A percentile compares a stretch with the other conserved stretches of the same genome.
Conservation (phyloP, 2,888 invertebrate genomes). For the Drosophila mettleri region DNA sequence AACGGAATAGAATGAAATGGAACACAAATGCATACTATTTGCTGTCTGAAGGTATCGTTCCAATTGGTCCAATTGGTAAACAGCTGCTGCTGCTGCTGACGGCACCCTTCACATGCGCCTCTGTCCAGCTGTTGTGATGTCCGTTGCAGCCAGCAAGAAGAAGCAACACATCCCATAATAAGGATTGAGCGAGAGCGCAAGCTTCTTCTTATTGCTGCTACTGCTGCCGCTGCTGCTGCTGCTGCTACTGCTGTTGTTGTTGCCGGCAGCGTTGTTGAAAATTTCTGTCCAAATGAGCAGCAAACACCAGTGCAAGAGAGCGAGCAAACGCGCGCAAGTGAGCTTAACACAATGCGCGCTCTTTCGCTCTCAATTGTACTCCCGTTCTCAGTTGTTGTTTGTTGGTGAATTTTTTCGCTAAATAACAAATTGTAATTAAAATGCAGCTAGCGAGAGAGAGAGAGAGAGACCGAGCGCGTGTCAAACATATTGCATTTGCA, state of each 20-base stretch:
- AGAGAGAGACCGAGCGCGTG: slow-evolving; percentile 4
- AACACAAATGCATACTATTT: background rate
- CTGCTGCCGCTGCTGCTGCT: slow-evolving; percentile 31
- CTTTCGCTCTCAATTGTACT: slow-evolving; percentile 32
- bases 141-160: slow-evolving; percentile 22
- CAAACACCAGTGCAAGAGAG: slow-evolving; percentile 10
- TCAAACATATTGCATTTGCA: slow-evolving; percentile 34
- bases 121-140: slow-evolving; percentile 56
- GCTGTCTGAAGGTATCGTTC: slow-evolving; percentile 5
- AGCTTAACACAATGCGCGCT: background rate
- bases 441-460: slow-evolving; percentile 31
- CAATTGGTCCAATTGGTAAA: slow-evolving; percentile 41
- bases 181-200: slow-evolving; percentile 14
- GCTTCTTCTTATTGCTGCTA: slow-evolving; percentile 4
- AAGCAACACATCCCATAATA: slow-evolving; percentile 2
- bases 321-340: slow-evolving; percentile 32
- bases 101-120: slow-evolving; percentile 33
- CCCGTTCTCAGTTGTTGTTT: slow-evolving; percentile 37
- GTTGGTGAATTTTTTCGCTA: slow-evolving; percentile 35
- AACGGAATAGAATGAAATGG: slow-evolving; percentile 16
- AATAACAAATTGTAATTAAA: slow-evolving; percentile 57
- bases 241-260: slow-evolving; percentile 10
- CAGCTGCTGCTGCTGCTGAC: slow-evolving; percentile 56
- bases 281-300: slow-evolving; percentile 36
- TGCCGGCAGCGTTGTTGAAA: slow-evolving; percentile 58